phyloP scores from a whole-genome alignment of 1,140 invertebrate species.

The Macrosteles quadrilineatus region DNA sequence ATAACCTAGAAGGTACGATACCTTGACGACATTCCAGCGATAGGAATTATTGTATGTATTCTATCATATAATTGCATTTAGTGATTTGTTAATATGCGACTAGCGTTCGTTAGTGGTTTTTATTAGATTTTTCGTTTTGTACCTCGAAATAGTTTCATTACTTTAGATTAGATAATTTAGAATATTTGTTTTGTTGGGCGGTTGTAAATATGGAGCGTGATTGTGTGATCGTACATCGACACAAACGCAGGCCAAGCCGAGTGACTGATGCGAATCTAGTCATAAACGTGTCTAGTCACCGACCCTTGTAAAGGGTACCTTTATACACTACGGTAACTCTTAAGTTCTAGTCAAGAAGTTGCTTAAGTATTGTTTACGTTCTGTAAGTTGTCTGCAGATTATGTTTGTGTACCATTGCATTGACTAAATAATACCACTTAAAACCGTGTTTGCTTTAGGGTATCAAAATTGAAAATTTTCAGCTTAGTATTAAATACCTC shows the following conservation, averaged over 20 bases:
- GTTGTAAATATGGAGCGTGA: no score
- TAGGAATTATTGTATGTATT: constrained; percentile 14
- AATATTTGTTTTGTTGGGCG: neutral
- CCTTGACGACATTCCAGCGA: constrained; percentile 2
- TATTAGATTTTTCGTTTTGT: constrained; percentile 19
- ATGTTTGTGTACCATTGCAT: neutral
- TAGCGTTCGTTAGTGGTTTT: constrained; percentile 13
- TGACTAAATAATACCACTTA: no score
- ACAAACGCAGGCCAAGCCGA: no score
- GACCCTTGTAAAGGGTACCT: constrained; percentile 15
- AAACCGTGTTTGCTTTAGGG: no score
- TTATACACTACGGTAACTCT: neutral
- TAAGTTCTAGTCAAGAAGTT: constrained; percentile 3
- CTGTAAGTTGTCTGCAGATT: neutral
- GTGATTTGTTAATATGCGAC: neutral
- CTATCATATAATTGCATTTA: constrained; percentile 11
- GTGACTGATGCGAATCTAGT: constrained; percentile 22
- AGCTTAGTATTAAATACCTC: no score
- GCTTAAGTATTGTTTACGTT: neutral
- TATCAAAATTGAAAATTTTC: no score
- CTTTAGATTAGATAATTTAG: constrained; percentile 20
- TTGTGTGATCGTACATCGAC: no score
- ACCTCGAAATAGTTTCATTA: constrained; percentile 13
- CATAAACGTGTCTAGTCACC: constrained; percentile 7
- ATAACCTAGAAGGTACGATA: constrained; percentile 9